phyloP scores from a whole-genome alignment of 2,888 invertebrate species.

The Arenicola marina region DNA sequence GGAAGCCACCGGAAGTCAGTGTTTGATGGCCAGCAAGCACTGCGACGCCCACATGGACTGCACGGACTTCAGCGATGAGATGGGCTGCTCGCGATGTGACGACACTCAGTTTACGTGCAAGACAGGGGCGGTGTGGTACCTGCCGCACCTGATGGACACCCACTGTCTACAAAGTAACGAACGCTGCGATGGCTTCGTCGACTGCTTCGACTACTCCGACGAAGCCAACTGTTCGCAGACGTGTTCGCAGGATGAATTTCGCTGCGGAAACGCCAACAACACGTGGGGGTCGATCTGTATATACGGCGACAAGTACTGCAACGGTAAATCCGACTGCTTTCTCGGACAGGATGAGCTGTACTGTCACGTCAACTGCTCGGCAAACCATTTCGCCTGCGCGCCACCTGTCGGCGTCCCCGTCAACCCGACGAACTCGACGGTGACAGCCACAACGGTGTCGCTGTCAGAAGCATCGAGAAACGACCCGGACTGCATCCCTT shows the following conservation, averaged over 20 bases:
- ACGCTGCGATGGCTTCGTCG: slow-evolving; percentile 9
- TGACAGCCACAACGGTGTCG: too few relatives aligned
- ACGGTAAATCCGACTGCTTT: slow-evolving; percentile 20
- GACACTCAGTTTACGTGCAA: background rate
- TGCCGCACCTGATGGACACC: background rate
- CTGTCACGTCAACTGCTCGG: slow-evolving; percentile 16
- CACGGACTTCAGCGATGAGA: slow-evolving; percentile 21
- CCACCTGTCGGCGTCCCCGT: too few relatives aligned
- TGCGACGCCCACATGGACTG: slow-evolving; percentile 26
- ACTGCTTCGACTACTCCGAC: slow-evolving; percentile 1
- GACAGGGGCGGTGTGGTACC: background rate
- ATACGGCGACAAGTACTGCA: slow-evolving; percentile 8
- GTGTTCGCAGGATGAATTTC: slow-evolving; percentile 21
- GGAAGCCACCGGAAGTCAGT: background rate
- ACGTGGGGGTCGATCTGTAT: slow-evolving; percentile 18
- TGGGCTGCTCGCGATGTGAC: slow-evolving; percentile 18
- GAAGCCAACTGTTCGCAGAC: slow-evolving; percentile 1
- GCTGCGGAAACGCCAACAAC: slow-evolving; percentile 14
- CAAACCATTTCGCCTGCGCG: slow-evolving; percentile 19
- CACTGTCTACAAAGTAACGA: slow-evolving; percentile 17
- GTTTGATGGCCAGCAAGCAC: background rate
- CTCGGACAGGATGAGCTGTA: slow-evolving; percentile 20
- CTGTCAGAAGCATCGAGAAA: too few relatives aligned
- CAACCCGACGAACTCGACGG: too few relatives aligned
- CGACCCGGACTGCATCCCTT: too few relatives aligned